phyloP scores from a whole-genome alignment of 1,140 invertebrate genomes.

The Propsilocerus akamusi region DNA sequence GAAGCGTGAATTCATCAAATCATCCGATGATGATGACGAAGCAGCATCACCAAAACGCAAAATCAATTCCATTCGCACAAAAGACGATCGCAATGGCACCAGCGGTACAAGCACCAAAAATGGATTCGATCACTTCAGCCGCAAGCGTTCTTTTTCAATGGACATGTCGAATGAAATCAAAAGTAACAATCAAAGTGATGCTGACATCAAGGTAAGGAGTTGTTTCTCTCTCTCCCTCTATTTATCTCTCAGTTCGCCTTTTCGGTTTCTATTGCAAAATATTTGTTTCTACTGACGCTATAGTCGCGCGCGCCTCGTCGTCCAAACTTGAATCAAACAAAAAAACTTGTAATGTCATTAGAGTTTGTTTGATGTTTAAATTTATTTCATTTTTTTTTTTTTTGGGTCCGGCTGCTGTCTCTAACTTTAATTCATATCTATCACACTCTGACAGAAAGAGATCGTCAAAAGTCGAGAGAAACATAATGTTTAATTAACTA shows the following conservation, averaged over 20 bases:
- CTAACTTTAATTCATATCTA: too few species aligned
- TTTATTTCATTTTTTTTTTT: background rate
- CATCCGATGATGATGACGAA: slow-evolving; percentile 10
- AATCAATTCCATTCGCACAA: background rate
- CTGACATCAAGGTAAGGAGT: slow-evolving; percentile 2
- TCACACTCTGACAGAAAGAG: too few species aligned
- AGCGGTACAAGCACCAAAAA: background rate
- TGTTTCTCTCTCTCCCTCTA: background rate
- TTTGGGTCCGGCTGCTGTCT: too few species aligned
- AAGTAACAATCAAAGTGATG: slow-evolving; percentile 3
- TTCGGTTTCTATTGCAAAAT: background rate
- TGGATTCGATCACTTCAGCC: background rate
- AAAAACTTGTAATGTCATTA: background rate
- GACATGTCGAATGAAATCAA: slow-evolving; percentile 3
- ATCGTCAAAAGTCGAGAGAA: too few species aligned
- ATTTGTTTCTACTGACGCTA: background rate
- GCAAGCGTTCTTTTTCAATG: slow-evolving; percentile 1
- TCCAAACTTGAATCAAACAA: too few species aligned
- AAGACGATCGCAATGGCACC: slow-evolving; percentile 1
- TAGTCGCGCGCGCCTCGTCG: too few species aligned
- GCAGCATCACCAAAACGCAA: background rate
- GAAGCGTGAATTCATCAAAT: background rate
- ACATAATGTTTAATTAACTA: too few species aligned
- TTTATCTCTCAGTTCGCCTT: background rate
- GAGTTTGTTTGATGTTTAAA: background rate